These are phyloP conservation scores for Oxyura jamaicensis DNA, from an alignment of 2,113 vertebrate species.

Conservation along the genomic window DNA sequence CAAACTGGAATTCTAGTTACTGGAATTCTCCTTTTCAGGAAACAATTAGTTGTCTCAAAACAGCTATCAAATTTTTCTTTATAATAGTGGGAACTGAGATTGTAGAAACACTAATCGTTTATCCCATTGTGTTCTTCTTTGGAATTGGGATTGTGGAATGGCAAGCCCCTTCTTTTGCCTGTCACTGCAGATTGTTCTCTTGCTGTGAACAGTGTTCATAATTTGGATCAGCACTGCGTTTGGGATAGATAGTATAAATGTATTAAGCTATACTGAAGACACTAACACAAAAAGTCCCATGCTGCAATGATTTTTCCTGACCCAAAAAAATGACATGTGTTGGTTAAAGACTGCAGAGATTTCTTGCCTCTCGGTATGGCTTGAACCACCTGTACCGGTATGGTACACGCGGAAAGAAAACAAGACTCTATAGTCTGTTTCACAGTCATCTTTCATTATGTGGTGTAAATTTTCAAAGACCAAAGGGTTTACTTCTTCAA, in stretches of 20 bases:
- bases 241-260: not conserved
- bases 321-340: not conserved
- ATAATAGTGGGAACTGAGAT: not conserved
- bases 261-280: not conserved
- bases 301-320: not conserved
- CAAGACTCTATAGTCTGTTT: not conserved
- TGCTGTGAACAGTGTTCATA: not conserved
- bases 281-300: not conserved
- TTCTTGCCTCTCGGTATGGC: not conserved
- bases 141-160: not conserved
- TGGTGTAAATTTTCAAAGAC: not conserved
- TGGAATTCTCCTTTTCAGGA: not conserved
- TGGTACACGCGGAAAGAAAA: not conserved
- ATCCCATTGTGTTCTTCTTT: not conserved
- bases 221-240: fast-evolving
- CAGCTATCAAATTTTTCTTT: not conserved
- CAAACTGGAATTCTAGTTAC: not conserved
- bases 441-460: not conserved
- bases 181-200: not conserved
- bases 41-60: not conserved
- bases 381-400: not conserved
- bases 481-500: not conserved
- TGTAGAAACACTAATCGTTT: not conserved
- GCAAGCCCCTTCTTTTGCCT: not conserved
- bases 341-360: not conserved